phyloP scores from a whole-genome alignment of 2,797 vertebrate genomes.

The Fistularia tabacaria region DNA sequence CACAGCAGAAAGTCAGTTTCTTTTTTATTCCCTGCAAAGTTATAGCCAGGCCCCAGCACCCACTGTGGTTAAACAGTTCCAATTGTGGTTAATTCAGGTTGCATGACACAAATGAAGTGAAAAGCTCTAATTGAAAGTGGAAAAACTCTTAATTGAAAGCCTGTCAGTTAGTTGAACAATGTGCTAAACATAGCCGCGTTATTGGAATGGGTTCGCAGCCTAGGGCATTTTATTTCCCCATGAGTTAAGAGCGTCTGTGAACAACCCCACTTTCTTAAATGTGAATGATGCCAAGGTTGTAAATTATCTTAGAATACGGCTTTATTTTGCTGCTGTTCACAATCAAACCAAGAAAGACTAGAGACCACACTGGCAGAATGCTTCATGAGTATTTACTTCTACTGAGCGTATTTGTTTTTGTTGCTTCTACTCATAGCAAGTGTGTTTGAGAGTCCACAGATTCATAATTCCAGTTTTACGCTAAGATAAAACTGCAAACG shows the following conservation, averaged over 20 bases:
- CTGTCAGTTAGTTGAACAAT: conserved; percentile 6
- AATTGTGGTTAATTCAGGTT: conserved; percentile 1
- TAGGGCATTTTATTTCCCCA: no score
- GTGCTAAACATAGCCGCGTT: conserved; percentile 11
- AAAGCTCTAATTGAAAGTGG: not conserved
- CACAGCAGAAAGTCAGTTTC: no score
- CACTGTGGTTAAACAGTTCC: no score
- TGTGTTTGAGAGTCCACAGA: not conserved
- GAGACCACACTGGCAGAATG: conserved; percentile 18
- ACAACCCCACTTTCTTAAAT: not conserved
- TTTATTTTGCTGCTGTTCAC: not conserved
- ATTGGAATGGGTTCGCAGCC: not conserved
- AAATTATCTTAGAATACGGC: conserved; percentile 4
- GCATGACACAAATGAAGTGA: conserved; percentile 2
- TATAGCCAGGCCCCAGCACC: no score
- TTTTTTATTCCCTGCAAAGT: no score
- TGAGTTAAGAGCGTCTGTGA: not conserved
- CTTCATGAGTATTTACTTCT: conserved; percentile 11
- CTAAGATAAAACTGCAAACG: conserved; percentile 2
- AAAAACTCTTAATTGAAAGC: not conserved
- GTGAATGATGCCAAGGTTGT: conserved; percentile 3
- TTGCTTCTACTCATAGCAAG: not conserved
- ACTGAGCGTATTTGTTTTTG: not conserved
- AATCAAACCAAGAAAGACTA: conserved; percentile 20
- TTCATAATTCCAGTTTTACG: conserved; percentile 12